A percentile compares a stretch with the other conserved stretches of the same genome.
These are phyloP conservation scores for Tribolium castaneum DNA, from an alignment of 1,140 invertebrate genomes.

Conservation along the genomic window DNA sequence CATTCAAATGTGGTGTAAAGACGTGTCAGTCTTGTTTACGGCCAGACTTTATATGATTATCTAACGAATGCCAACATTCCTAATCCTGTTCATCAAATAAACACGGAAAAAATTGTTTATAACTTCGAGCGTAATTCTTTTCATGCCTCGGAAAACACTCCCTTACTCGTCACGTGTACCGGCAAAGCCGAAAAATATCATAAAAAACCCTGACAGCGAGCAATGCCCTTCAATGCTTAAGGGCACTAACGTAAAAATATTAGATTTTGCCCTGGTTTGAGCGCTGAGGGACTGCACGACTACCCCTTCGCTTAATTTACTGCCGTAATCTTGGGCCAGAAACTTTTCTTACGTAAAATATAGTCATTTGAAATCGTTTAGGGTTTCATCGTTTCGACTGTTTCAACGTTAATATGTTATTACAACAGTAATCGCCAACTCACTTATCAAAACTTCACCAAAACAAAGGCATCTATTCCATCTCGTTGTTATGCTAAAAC, in stretches of 20 bases:
- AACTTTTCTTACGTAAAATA: conserved; percentile 41
- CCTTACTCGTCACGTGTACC: neutral
- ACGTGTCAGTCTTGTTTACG: conserved; percentile 37
- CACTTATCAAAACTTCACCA: conserved; percentile 4
- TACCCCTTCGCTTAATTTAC: conserved; percentile 39
- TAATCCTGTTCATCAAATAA: conserved; percentile 12
- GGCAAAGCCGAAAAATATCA: conserved; percentile 10
- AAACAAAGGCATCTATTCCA: neutral
- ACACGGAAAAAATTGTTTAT: conserved; percentile 12
- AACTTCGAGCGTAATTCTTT: neutral
- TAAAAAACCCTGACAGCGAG: conserved; percentile 5
- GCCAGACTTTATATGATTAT: conserved; percentile 22
- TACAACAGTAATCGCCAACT: neutral
- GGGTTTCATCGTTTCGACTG: conserved; percentile 22
- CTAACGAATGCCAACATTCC: conserved; percentile 8
- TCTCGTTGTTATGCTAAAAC: conserved; percentile 22
- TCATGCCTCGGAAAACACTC: neutral
- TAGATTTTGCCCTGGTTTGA: conserved; percentile 14
- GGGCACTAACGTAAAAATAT: conserved; percentile 27
- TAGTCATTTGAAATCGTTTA: conserved; percentile 38
- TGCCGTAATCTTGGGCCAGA: conserved; percentile 34
- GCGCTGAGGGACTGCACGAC: conserved; percentile 34
- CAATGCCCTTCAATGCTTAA: conserved; percentile 24
- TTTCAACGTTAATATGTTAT: neutral
- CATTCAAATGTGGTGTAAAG: conserved; percentile 41